phyloP scores from a whole-genome alignment of 2,888 invertebrate genomes.

The Stenotaenia linearis region DNA sequence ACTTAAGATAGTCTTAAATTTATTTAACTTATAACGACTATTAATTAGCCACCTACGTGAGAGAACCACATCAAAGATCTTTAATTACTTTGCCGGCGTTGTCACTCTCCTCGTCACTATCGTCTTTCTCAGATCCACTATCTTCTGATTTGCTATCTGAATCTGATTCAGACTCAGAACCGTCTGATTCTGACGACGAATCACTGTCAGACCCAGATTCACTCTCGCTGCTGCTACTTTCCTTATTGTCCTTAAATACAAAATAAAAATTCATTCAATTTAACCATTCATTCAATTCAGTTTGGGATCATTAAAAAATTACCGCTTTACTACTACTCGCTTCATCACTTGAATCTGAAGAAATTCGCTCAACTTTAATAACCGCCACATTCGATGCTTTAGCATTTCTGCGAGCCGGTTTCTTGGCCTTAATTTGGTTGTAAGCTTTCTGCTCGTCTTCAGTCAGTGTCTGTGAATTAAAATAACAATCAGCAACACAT shows the following conservation, averaged over 20 bases:
- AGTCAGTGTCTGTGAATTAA: slow-evolving; percentile 1
- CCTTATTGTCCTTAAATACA: neutral
- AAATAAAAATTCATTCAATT: no score
- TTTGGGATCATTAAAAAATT: neutral
- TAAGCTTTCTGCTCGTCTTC: slow-evolving; percentile 31
- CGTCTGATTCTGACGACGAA: slow-evolving; percentile 31
- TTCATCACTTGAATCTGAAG: slow-evolving; percentile 9
- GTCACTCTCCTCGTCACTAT: slow-evolving; percentile 28
- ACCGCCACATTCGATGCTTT: neutral
- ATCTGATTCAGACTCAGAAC: slow-evolving; percentile 31
- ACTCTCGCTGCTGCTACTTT: slow-evolving; percentile 28
- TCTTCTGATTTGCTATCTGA: slow-evolving; percentile 30
- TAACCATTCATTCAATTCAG: no score
- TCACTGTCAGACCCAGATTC: slow-evolving; percentile 2
- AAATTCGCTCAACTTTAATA: neutral
- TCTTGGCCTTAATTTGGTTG: slow-evolving; percentile 26
- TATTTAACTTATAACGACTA: no score
- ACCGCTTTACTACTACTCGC: slow-evolving; percentile 11
- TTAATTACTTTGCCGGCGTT: slow-evolving; percentile 24
- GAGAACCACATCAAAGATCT: no score
- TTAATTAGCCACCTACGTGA: no score
- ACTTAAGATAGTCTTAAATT: no score
- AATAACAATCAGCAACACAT: neutral
- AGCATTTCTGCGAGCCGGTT: neutral
- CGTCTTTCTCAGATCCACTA: slow-evolving; percentile 31